Percentiles rank a stretch among this genome's conserved stretches.
phyloP scores from a whole-genome alignment of 2,113 vertebrate species.

The Malurus alboscapulatus region DNA sequence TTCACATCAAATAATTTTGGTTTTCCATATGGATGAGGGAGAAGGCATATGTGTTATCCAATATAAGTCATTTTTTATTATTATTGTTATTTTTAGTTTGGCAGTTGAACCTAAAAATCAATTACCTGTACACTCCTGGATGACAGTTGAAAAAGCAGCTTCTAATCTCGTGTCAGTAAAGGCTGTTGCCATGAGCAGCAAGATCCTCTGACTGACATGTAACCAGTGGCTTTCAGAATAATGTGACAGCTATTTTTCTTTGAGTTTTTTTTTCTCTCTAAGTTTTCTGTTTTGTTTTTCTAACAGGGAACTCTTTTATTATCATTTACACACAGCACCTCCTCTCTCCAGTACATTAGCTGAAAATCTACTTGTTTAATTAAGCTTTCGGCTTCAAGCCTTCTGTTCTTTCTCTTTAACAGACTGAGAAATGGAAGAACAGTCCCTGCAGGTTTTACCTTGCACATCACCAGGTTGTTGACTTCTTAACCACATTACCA shows the following conservation, averaged over 20 bases:
- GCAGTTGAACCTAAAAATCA: conserved; percentile 47
- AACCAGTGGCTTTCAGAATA: conserved; percentile 26
- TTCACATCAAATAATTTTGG: not conserved
- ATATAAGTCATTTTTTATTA: conserved; percentile 28
- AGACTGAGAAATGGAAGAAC: not conserved
- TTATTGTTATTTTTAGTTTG: conserved; percentile 46
- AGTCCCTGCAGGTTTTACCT: conserved; percentile 22
- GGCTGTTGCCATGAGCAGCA: conserved; percentile 5
- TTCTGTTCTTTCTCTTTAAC: conserved; percentile 20
- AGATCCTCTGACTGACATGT: conserved; percentile 26
- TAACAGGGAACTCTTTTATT: not conserved
- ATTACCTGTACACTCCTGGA: conserved; percentile 35
- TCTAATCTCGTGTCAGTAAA: conserved; percentile 34
- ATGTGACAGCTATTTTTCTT: conserved; percentile 39
- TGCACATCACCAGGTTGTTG: not conserved
- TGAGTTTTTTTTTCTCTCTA: not conserved
- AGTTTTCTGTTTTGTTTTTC: not conserved
- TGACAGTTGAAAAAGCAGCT: conserved; percentile 35
- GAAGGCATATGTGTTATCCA: not conserved
- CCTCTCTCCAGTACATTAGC: not conserved
- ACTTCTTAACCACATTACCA: not conserved
- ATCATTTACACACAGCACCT: not conserved
- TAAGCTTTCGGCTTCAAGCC: conserved; percentile 35
- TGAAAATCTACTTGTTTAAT: conserved; percentile 52
- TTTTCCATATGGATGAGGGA: not conserved